Percentiles rank a stretch among this genome's conserved stretches.
Evolutionary conservation across 1,140 invertebrate species (phyloP).

Genomic region (Sycobia sp.): DNA sequence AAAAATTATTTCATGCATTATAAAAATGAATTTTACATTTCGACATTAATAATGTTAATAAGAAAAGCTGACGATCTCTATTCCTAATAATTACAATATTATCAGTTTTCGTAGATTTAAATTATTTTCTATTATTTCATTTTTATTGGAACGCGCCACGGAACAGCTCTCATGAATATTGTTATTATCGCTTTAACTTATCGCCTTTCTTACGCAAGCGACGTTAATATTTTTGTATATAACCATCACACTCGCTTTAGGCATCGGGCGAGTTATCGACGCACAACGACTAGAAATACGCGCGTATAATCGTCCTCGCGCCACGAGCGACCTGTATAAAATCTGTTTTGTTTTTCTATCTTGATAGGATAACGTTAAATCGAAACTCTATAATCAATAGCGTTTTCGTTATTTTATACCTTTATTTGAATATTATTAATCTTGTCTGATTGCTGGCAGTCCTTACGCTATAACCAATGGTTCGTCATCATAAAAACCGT

Average conservation of each 20-base stretch:
- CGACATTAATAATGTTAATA: background rate
- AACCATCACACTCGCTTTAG: slow-evolving; percentile 21
- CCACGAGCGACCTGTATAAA: slow-evolving; percentile 34
- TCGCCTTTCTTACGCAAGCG: background rate
- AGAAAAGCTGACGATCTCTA: slow-evolving; percentile 25
- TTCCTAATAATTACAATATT: slow-evolving; percentile 13
- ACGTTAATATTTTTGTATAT: slow-evolving; percentile 1
- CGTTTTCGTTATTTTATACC: slow-evolving; percentile 27
- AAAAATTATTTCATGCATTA: too few relatives aligned
- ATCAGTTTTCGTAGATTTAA: slow-evolving; percentile 1
- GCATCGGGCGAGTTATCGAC: slow-evolving; percentile 32
- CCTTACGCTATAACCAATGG: slow-evolving; percentile 85
- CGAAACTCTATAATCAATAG: slow-evolving; percentile 31
- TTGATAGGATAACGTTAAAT: slow-evolving; percentile 12
- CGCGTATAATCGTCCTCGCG: slow-evolving; percentile 26
- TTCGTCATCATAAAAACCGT: slow-evolving; percentile 92
- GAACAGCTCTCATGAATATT: background rate
- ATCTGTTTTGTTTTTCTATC: slow-evolving; percentile 17
- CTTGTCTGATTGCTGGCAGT: background rate
- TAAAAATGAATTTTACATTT: too few relatives aligned
- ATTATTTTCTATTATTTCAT: slow-evolving; percentile 3
- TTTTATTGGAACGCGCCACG: background rate
- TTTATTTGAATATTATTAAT: slow-evolving; percentile 13
- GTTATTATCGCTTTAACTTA: background rate
- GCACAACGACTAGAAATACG: slow-evolving; percentile 35